Conservation (phyloP, 2,797 vertebrate species). For the Muscicapa striata region DNA sequence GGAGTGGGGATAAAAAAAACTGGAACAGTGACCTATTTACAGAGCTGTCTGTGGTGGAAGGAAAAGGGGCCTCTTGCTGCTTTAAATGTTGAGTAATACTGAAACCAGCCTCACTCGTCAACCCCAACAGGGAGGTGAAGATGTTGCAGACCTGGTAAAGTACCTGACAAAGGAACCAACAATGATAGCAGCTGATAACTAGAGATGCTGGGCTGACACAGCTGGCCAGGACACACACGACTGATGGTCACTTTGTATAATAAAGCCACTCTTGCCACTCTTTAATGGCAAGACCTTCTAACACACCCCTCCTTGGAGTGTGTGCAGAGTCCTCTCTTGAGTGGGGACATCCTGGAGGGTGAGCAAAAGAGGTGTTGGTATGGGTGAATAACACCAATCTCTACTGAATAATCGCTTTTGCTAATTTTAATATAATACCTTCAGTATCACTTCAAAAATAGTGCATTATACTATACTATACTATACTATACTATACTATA, state of each 20-base stretch:
- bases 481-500: background rate
- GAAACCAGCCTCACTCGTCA: background rate
- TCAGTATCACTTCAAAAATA: background rate
- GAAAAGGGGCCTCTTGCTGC: background rate
- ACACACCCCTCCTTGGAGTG: background rate
- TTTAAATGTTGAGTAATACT: background rate
- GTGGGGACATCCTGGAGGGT: background rate
- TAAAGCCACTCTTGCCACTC: background rate
- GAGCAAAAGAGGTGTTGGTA: background rate
- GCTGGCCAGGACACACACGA: background rate
- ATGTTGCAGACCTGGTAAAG: background rate
- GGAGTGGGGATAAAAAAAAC: background rate
- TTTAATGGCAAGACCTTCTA: background rate
- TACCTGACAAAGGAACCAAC: background rate
- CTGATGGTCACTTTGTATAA: accelerated
- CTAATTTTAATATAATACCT: background rate
- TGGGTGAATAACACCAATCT: background rate
- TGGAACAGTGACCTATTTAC: background rate
- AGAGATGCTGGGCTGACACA: background rate
- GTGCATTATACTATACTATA: background rate
- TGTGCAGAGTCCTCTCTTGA: background rate
- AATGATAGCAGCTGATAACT: background rate
- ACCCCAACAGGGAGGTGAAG: background rate
- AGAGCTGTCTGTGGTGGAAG: background rate
- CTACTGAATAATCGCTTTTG: background rate